Evolutionary conservation across 2,113 vertebrate species (phyloP), one percentile per base, ranked within the genome.

Genomic region (Columbina picui): DNA sequence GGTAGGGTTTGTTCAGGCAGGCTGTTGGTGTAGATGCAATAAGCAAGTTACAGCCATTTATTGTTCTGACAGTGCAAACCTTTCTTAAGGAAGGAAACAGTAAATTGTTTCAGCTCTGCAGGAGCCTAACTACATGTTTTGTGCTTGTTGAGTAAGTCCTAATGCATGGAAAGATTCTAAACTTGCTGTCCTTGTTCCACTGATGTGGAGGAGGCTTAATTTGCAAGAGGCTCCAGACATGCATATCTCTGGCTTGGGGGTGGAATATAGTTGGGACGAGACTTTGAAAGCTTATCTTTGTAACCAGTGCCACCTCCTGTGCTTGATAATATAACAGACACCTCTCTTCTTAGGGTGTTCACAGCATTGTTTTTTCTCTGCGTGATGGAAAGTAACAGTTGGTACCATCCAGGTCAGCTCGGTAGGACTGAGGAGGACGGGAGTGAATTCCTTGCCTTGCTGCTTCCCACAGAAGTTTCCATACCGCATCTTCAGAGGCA

Each of bases 281-380:
- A 63, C 88, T 92, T 84, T 90, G 88, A 84, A 85, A 49, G 83
- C 60, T 95, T 95, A 84, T 90, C 93, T 77, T 36, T 17, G 85
- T 57, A 38, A 50, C 22, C 65, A 39, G n/a, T 70, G 76, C 94
- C 84, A 16, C 89, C 91, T 84, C 38, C 86, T 71, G 93, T 41
- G 89, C 50, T 19, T 22, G 34, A 47, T 81, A 14, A 2, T 41
- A 2, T 65, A 29, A 19, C 2, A 38, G 83, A 43, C 43, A 23
- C 55, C 45, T 47, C 18, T 10, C 57, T 53, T 38, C 60, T 38
- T 18, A 5, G 38, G 32, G 9, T 52, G 30, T 63, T 74, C 34
- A 12, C 34, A 38, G 81, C 84, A 87, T 87, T 89, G 84, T 89
- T 82, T 84, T 34, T 71, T 47, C 84, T 89, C 60, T 67, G n/a